phyloP scores from a whole-genome alignment of 2,797 vertebrate genomes.

The Hafferia zeledoni region DNA sequence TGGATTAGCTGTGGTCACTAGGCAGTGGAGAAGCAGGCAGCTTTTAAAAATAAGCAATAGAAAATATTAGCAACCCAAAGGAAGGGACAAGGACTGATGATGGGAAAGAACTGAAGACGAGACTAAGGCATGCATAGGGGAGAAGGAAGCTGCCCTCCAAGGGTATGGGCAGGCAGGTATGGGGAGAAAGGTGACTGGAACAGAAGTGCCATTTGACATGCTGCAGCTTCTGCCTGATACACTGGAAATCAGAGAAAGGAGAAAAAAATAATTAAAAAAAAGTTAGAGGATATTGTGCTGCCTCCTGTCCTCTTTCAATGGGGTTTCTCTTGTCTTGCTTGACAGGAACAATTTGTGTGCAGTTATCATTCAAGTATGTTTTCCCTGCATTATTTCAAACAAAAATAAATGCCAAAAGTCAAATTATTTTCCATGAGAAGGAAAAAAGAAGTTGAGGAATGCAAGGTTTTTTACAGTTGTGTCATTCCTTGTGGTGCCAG shows the following conservation, averaged over 20 bases:
- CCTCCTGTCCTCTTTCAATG: not conserved
- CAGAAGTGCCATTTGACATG: not conserved
- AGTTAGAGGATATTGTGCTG: not conserved
- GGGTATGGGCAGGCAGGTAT: not conserved
- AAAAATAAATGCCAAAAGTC: not conserved
- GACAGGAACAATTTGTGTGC: not conserved
- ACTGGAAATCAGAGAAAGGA: not conserved
- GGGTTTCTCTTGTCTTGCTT: not conserved
- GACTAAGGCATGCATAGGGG: not conserved
- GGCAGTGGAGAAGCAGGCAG: not conserved
- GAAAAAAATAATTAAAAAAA: not conserved
- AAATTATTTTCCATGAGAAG: not conserved
- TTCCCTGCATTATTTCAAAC: not conserved
- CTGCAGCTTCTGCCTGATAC: not conserved
- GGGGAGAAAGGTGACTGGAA: not conserved
- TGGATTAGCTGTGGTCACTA: not conserved
- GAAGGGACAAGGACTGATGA: not conserved
- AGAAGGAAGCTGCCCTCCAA: not conserved
- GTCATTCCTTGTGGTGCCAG: not conserved
- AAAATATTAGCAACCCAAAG: not conserved
- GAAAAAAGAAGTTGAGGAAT: not conserved
- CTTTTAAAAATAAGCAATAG: not conserved
- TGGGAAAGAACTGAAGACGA: not conserved
- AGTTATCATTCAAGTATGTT: not conserved
- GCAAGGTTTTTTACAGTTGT: not conserved